A percentile compares a stretch with the other conserved stretches of the same genome.
Conservation (phyloP, 2,113 vertebrate species). For the Corydoras maculifer region DNA sequence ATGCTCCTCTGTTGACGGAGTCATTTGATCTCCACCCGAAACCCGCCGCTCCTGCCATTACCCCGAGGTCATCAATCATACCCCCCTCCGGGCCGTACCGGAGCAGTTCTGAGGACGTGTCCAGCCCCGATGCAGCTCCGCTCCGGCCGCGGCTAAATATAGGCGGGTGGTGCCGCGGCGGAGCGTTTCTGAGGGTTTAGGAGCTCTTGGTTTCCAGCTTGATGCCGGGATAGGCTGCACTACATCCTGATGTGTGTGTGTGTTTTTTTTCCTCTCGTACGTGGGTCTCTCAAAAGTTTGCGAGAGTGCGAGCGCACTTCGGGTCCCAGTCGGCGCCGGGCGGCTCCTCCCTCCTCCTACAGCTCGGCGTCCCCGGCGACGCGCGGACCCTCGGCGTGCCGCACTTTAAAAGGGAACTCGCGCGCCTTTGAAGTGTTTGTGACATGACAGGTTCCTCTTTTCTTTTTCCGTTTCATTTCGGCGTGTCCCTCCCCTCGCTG, state of each 20-base stretch:
- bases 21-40: constrained; percentile 67
- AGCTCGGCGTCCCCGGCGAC: constrained; percentile 57
- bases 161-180: constrained; percentile 8
- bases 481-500: constrained; percentile 49
- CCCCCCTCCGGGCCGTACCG: constrained; percentile 61
- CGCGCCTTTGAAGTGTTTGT: constrained; percentile 69
- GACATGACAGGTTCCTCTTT: constrained; percentile 67
- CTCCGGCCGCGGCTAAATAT: constrained; percentile 9
- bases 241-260: neutral
- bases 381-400: constrained; percentile 61
- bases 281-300: constrained; percentile 17
- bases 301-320: constrained; percentile 26
- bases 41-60: constrained; percentile 66
- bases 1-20: constrained; percentile 66
- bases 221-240: neutral
- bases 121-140: constrained; percentile 42
- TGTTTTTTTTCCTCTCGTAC: constrained; percentile 14
- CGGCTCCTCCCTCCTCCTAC: constrained; percentile 38
- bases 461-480: constrained; percentile 70
- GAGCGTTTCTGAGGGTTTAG: too few species aligned
- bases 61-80: constrained; percentile 73
- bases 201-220: too few species aligned
- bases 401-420: constrained; percentile 61
- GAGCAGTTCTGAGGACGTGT: constrained; percentile 66
- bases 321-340: constrained; percentile 43